A percentile compares a stretch with the other conserved stretches of the same genome.
Evolutionary conservation across 2,113 vertebrate species (phyloP).

Genomic region (Panthera leo): DNA sequence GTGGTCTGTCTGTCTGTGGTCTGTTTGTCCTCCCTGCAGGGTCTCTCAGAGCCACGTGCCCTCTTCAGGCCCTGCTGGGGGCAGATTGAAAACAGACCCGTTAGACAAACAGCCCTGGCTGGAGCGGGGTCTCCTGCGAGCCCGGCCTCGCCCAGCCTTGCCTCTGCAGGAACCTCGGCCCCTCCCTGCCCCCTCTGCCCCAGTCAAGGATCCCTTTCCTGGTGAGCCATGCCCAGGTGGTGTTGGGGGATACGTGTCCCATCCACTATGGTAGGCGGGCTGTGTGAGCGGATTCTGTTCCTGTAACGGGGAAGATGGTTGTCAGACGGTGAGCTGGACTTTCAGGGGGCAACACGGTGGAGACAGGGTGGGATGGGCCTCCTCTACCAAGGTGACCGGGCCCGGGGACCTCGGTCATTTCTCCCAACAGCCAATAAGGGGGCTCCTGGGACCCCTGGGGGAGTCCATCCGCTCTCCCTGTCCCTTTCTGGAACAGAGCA

Average conservation of each 20-base stretch:
- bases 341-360: not conserved
- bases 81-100: conserved; percentile 78
- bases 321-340: not conserved
- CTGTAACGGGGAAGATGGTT: not conserved
- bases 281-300: not conserved
- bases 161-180: not conserved
- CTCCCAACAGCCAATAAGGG: not conserved
- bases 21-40: conserved; percentile 70
- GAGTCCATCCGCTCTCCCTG: not conserved
- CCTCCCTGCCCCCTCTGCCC: not conserved
- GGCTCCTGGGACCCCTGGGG: not conserved
- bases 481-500: not conserved
- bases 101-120: conserved; percentile 50
- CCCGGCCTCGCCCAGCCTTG: not conserved
- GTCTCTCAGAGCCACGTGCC: conserved; percentile 71
- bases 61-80: conserved; percentile 67
- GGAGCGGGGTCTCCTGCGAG: not conserved
- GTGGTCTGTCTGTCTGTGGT: conserved; percentile 52
- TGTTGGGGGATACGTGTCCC: not conserved
- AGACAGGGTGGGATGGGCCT: not conserved
- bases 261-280: not conserved
- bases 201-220: not conserved
- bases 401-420: not conserved
- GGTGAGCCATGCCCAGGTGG: not conserved
- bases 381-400: not conserved